Evolutionary conservation across 2,888 invertebrate genomes (phyloP), one percentile per base, ranked within the genome.

Genomic region (Heliconius charithonia): DNA sequence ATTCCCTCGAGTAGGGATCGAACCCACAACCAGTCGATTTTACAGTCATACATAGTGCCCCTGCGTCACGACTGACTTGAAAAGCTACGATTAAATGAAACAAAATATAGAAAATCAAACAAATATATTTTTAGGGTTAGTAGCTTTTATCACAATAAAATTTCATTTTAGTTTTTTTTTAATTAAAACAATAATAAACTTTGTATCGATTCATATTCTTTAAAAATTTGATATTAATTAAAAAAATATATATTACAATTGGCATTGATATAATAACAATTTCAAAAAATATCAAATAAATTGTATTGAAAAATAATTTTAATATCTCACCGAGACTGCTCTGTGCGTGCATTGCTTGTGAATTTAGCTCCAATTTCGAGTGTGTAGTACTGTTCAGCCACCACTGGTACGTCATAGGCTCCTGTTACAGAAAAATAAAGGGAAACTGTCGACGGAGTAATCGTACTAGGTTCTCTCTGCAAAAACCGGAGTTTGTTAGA

Each of bases 301-400:
- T 59, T 59, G 22, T 56, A 2, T 72, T 10, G n/a, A 73, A 22
- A 16, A 62, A 19, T n/a, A 16, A 66, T 65, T 9, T 32, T 9
- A 32, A 32, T 70, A 85, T 74, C 86, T 87, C 84, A 94, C 94
- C 91, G 72, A 91, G 90, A 78, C 87, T 84, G 78, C 89, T 93
- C 29, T 91, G 90, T 0, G 89, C 85, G 0, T 89, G 89, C 37
- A 89, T 83, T 0, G 92, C 81, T 0, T 92, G 87, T 0, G 91
- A 88, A 3, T 90, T 88, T 0, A 94, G 85, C 78, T 94, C 94
- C 62, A 92, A 92, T 41, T 93, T 94, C 71, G 91, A 91, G 83
- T 94, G 94, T 0, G 94, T 89, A 0, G 95, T 93, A 22, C 94
- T 95, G 86, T 95, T 95, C 85, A 95, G 95, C 94, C 95, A 95